Conservation (phyloP, 2,113 vertebrate species). For the Monopterus albus region DNA sequence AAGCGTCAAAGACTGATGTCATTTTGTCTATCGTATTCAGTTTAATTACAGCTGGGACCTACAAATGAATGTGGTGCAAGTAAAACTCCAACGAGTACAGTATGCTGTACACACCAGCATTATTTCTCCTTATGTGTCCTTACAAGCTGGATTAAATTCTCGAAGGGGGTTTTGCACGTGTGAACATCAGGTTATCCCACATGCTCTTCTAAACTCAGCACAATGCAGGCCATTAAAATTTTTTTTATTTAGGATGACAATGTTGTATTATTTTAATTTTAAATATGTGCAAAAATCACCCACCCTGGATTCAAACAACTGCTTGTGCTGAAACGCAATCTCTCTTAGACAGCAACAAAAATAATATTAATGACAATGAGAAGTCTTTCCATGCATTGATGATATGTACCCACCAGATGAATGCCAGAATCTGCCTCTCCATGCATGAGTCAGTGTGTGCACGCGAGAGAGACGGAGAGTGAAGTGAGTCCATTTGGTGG, state of each 20-base stretch:
- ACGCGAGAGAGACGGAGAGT: not conserved
- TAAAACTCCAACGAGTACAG: not conserved
- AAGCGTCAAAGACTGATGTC: not conserved
- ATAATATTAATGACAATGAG: conserved; percentile 10
- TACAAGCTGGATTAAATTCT: too few species aligned
- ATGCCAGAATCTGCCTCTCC: conserved; percentile 3
- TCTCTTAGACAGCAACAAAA: conserved; percentile 3
- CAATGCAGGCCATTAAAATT: too few species aligned
- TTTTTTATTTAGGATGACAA: too few species aligned
- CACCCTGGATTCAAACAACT: not conserved
- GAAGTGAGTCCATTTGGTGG: conserved; percentile 5
- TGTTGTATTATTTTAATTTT: too few species aligned
- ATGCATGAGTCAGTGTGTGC: not conserved
- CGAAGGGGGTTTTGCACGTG: too few species aligned
- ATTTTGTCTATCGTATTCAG: not conserved
- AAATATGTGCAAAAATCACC: not conserved
- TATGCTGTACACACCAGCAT: not conserved
- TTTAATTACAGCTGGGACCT: not conserved
- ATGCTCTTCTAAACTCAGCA: not conserved
- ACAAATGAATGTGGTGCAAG: not conserved
- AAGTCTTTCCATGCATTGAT: conserved; percentile 27
- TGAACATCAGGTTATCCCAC: too few species aligned
- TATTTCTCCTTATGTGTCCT: not conserved
- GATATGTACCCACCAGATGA: conserved; percentile 39
- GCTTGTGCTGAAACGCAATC: conserved; percentile 4